phyloP scores from a whole-genome alignment of 2,113 vertebrate species.

The Felis chaus region DNA sequence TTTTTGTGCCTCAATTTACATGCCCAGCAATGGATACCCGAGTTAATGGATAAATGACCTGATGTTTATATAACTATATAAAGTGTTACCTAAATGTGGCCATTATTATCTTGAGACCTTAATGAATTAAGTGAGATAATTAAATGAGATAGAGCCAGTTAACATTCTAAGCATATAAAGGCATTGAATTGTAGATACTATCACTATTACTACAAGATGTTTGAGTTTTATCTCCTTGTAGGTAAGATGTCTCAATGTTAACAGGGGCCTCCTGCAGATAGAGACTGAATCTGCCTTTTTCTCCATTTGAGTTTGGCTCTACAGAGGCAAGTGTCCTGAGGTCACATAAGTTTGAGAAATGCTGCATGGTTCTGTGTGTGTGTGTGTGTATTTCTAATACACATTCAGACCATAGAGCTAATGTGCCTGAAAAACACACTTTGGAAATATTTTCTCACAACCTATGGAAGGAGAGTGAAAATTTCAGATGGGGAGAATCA shows the following conservation, averaged over 20 bases:
- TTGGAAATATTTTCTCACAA: neutral
- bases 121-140: neutral
- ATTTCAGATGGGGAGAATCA: neutral
- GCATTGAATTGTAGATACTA: neutral
- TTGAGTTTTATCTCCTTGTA: neutral
- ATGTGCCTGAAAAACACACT: neutral
- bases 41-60: neutral
- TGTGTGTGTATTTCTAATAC: neutral
- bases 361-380: neutral
- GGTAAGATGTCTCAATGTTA: neutral
- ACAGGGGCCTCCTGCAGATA: neutral
- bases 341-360: neutral
- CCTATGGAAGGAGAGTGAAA: neutral
- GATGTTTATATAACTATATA: neutral
- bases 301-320: neutral
- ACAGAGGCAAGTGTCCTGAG: neutral
- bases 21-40: neutral
- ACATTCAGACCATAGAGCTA: neutral
- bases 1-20: neutral
- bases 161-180: neutral
- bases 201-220: neutral
- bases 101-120: neutral
- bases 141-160: neutral
- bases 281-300: neutral
- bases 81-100: neutral